phyloP scores from a whole-genome alignment of 1,140 invertebrate genomes.

The Wasmannia auropunctata region DNA sequence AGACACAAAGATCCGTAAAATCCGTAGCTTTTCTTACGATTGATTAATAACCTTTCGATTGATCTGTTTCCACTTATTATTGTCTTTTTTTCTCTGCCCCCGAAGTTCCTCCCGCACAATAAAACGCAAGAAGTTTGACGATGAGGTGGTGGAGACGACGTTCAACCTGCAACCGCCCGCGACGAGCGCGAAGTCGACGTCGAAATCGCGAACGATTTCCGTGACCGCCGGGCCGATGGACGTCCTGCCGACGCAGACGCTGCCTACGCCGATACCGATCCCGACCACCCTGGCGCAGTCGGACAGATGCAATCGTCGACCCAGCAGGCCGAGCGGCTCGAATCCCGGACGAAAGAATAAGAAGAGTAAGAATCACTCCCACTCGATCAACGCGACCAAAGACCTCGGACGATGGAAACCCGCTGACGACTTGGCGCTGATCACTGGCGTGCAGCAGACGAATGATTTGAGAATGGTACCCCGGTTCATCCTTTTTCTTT shows the following conservation, averaged over 20 bases:
- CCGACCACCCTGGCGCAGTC: conserved; percentile 77
- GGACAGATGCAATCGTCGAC: conserved; percentile 79
- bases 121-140: conserved; percentile 98
- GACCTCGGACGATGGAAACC: conserved; percentile 98
- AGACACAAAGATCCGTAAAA: too few species aligned
- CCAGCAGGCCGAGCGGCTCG: conserved; percentile 78
- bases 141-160: conserved; percentile 94
- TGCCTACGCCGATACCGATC: conserved; percentile 81
- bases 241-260: conserved; percentile 81
- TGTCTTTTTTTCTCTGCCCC: background rate
- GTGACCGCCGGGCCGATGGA: conserved; percentile 82
- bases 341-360: conserved; percentile 82
- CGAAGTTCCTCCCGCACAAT: conserved; percentile 95
- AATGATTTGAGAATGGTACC: conserved; percentile 83
- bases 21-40: too few species aligned
- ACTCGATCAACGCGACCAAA: conserved; percentile 87
- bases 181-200: conserved; percentile 86
- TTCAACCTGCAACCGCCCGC: conserved; percentile 91
- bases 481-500: background rate
- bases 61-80: too few species aligned
- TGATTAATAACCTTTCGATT: too few species aligned
- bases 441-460: conserved; percentile 97
- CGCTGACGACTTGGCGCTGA: conserved; percentile 97
- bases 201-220: conserved; percentile 85
- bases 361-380: conserved; percentile 83